Base-by-base conservation (phyloP, 1,140 invertebrate species). In the Formica selysi region DNA sequence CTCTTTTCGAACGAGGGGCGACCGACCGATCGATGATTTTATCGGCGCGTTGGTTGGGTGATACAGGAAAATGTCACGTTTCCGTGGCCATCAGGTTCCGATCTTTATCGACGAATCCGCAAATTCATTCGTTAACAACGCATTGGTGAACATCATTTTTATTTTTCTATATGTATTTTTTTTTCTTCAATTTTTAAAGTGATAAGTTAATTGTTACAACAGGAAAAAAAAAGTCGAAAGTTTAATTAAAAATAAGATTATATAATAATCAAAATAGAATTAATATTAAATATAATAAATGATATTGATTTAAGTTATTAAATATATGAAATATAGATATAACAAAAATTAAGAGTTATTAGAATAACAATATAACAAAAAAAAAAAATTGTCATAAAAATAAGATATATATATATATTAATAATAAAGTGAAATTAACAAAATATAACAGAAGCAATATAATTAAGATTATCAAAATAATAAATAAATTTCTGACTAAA, bases 1-100 rank as follows among this genome's bases (percentile, higher is more conserved):
- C n/a, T n/a, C 79, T 16, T 8, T 8, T 74, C 64, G 26, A 87
- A 54, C 70, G 61, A 84, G 32, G 48, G 19, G 38, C 68, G 57
- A 83, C 73, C 68, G 68, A 26, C 68, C 79, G 79, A 83, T 83
- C 79, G 79, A 83, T 83, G 79, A 83, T 83, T 74, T 61, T 41
- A 32, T 81, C 78, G 64, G 22, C n/a, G 29, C 41, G 22, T 7
- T 10, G n/a, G 6, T 19, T 13, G 22, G 41, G 62, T 26, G 68
- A 62, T 74, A 36, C 13, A 38, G 11, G 48, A 16, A 32, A 62
- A 26, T 48, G 32, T 32, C 16, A n/a, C 67, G 22, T 26, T 71
- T 26, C 7, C 7, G 19, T 3, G 38, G 51, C 11, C 29, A 26
- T 70, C 22, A 44, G 2, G 38, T 3, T 0, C 10, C 19, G n/a